Conservation (phyloP, 2,113 vertebrate genomes). For the Esox niger region DNA sequence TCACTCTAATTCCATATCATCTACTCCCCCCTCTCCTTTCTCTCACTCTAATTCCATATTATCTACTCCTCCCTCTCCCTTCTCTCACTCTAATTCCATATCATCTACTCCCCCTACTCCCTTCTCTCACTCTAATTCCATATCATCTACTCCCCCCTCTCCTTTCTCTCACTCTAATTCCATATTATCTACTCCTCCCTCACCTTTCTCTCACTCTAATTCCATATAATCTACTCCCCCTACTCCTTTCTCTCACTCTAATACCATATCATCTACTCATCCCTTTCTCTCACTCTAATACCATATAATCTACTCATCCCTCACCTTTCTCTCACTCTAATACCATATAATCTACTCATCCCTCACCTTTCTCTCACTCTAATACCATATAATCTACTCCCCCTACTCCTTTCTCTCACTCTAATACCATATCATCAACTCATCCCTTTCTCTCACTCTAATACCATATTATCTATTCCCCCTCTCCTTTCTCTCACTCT, state of each 20-base stretch:
- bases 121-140: no score
- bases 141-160: constrained; percentile 43
- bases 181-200: constrained; percentile 26
- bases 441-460: no score
- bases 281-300: no score
- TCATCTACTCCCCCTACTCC: constrained; percentile 28
- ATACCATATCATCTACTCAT: constrained; percentile 27
- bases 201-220: no score
- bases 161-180: constrained; percentile 36
- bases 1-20: constrained; percentile 34
- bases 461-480: no score
- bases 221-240: no score
- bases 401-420: constrained; percentile 35
- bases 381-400: no score
- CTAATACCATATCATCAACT: constrained; percentile 26
- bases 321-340: constrained; percentile 35
- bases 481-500: constrained; percentile 33
- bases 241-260: constrained; percentile 34
- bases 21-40: constrained; percentile 6
- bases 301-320: no score
- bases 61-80: constrained; percentile 44
- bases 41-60: no score
- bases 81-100: constrained; percentile 34
- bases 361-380: no score
- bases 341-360: constrained; percentile 28